phyloP scores from a whole-genome alignment of 2,113 vertebrate genomes.

The Nannobrachium achirus region DNA sequence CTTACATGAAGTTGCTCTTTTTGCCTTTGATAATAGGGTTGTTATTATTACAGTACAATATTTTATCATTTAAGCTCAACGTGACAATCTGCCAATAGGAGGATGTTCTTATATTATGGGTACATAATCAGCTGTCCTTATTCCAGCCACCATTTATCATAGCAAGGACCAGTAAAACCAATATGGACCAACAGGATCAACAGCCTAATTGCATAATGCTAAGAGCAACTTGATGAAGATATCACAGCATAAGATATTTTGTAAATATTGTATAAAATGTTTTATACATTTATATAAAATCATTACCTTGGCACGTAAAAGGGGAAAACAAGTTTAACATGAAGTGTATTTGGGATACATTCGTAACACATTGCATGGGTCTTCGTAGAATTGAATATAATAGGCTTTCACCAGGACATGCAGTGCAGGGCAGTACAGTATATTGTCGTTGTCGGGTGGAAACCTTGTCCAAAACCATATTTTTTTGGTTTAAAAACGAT shows the following conservation, averaged over 20 bases:
- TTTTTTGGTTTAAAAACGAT: too few relatives aligned
- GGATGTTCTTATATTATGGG: background rate
- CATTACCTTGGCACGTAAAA: constrained; percentile 43
- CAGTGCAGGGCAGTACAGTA: too few relatives aligned
- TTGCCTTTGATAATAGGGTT: constrained; percentile 22
- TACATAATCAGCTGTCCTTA: background rate
- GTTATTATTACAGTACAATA: constrained; percentile 12
- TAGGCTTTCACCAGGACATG: too few relatives aligned
- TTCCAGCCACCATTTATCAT: constrained; percentile 3
- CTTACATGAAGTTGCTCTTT: constrained; percentile 45
- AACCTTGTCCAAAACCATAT: too few relatives aligned
- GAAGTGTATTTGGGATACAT: background rate
- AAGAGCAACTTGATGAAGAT: constrained; percentile 26
- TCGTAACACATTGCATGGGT: background rate
- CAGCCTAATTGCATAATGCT: constrained; percentile 27
- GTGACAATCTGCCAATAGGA: background rate
- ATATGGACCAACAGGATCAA: constrained; percentile 1
- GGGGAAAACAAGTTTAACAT: constrained; percentile 27
- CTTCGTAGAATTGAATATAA: too few relatives aligned
- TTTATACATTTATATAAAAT: constrained; percentile 74
- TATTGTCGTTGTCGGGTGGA: too few relatives aligned
- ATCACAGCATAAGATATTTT: constrained; percentile 20
- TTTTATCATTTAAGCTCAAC: background rate
- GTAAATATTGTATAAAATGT: constrained; percentile 75
- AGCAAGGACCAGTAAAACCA: background rate